Evolutionary conservation across 2,113 vertebrate species (phyloP), one percentile per base, ranked within the genome.

Genomic region (Podarcis cretensis): DNA sequence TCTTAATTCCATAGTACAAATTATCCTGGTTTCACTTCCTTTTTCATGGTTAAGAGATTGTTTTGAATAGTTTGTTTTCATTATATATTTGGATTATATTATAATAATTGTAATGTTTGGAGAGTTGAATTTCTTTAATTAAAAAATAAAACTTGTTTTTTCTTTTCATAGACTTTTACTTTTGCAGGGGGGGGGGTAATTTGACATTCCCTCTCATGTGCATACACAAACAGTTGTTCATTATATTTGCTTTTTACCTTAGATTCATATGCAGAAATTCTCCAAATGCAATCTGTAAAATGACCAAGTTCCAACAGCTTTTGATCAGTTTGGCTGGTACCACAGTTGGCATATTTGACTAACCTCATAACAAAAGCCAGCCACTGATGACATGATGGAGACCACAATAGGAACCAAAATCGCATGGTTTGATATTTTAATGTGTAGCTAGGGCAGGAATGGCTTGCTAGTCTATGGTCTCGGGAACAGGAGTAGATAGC

Each of bases 311-410:
- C 18, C 43, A 32, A 84, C 1, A 54, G 7, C 10, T 16, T n/a
- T 84, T 73, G 82, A 48, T n/a, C 20, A 71, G 16, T 20, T 71
- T 27, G n/a, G 27, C 27, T 54, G 48, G 66, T 71, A 68, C 68
- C 43, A 69, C 48, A 69, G 82, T 54, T 71, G n/a, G 66, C 66
- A 84, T 63, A 69, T 83, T 69, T 71, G 43, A 83, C 81, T 69
- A 43, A 68, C 63, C 6, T 37, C 27, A 69, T n/a, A 71, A 54
- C 48, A 84, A 71, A 84, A 48, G 27, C 10, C 59, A 84, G 16
- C 82, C 82, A 84, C 43, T 84, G 66, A 84, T 84, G 27, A 84
- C 30, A 73, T 84, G 82, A 12, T 84, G 66, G 54, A 71, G 18
- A 73, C 82, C 82, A 2, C 66, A 84, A 18, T 54, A 73, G 71